Evolutionary conservation across 2,113 vertebrate genomes (phyloP), one percentile per base, ranked within the genome.

Genomic region (Argyrosomus japonicus): DNA sequence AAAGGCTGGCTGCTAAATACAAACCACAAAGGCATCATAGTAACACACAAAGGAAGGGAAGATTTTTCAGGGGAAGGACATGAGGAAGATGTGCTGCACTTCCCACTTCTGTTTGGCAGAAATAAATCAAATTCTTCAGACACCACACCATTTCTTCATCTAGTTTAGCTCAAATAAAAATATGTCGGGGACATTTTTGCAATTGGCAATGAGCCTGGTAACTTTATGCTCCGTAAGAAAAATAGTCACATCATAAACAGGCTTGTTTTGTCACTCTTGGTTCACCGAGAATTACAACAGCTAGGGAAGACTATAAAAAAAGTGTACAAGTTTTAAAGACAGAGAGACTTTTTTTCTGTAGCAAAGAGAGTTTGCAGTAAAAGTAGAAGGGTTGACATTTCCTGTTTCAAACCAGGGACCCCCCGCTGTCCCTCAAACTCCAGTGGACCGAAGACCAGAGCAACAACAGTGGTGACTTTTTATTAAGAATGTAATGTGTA

Each of bases 11-110:
- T 81, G 68, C 53, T 40, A 64, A 79, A 64, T n/a, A 71, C 57
- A 74, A 86, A 87, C 40, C 19, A 27, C 43, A 54, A 64, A 74
- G 83, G 83, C 67, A 67, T 86, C 51, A 68, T 13, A 60, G 67
- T 47, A 58, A 75, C 36, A 82, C 21, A 79, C 5, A 47, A 29
- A 11, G 54, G 23, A n/a, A 23, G 19, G 62, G 19, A 29, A 47
- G 18, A 68, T 12, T 57, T 54, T 47, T 50, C 6, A 56, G 1
- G 27, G 48, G 6, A 57, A 11, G 56, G 12, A 40, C 5, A 60
- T 53, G 14, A 29, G 57, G 63, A 84, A 75, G 63, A 83, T 56
- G 70, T 50, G 54, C 47, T 61, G 57, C 40, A 68, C 68, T 54
- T 78, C 4, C 50, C 43, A 65, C 45, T 58, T 29, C 21, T 65